phyloP scores from a whole-genome alignment of 2,113 vertebrate genomes.

The Danio rerio region DNA sequence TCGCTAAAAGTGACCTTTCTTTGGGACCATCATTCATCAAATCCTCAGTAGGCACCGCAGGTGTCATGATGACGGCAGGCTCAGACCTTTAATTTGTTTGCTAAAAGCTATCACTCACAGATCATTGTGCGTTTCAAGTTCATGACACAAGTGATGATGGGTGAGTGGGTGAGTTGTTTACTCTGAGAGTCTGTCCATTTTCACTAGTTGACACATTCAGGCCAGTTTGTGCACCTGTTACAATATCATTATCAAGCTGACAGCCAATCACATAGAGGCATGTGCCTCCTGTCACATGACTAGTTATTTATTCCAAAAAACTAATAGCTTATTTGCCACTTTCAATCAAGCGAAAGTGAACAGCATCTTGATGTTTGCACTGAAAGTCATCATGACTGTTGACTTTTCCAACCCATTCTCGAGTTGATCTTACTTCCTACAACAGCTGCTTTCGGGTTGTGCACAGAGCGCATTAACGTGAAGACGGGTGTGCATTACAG shows the following conservation, averaged over 20 bases:
- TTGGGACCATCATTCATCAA: neutral
- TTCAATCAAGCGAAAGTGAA: conserved; percentile 35
- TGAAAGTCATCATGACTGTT: conserved; percentile 30
- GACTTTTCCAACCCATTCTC: conserved; percentile 27
- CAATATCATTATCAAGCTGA: neutral
- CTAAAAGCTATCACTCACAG: neutral
- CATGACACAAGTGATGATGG: neutral
- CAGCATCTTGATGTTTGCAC: neutral
- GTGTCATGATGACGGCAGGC: neutral
- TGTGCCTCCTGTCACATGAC: neutral
- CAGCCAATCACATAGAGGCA: neutral
- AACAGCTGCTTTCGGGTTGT: conserved; percentile 24
- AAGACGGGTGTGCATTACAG: conserved; percentile 43
- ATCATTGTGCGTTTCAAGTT: conserved; percentile 10
- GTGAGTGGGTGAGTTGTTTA: conserved; percentile 10
- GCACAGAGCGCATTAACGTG: conserved; percentile 36
- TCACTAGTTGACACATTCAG: neutral
- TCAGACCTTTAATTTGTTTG: neutral
- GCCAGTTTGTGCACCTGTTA: conserved; percentile 5
- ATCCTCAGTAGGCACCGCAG: conserved; percentile 9
- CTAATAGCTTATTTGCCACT: neutral
- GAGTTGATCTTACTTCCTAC: conserved; percentile 27
- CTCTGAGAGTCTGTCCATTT: neutral
- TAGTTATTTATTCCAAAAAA: neutral
- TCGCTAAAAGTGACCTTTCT: neutral